Evolutionary conservation across 2,797 vertebrate species (phyloP).

Genomic region (Sternotherus odoratus): DNA sequence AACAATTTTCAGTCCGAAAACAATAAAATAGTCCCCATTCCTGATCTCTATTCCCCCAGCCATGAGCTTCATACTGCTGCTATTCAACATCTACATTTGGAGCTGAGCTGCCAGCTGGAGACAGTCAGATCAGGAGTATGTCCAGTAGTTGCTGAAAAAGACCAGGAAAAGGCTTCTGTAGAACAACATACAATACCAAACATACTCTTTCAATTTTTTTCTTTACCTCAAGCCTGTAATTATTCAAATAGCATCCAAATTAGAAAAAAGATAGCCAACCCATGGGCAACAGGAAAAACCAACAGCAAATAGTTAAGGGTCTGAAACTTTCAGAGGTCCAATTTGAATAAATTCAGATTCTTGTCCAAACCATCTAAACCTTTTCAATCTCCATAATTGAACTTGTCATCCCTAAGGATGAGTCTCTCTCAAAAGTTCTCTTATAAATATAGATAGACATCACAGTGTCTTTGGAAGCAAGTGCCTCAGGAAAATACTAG

Average conservation of each 20-base stretch:
- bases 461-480: not conserved
- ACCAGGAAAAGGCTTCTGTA: not conserved
- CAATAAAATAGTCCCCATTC: not conserved
- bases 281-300: not conserved
- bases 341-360: not conserved
- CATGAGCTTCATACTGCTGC: not conserved
- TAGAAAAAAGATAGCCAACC: not conserved
- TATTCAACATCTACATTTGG: not conserved
- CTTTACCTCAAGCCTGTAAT: not conserved
- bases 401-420: not conserved
- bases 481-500: not conserved
- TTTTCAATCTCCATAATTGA: not conserved
- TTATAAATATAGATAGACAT: not conserved
- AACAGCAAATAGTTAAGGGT: not conserved
- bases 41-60: not conserved
- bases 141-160: not conserved
- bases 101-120: not conserved
- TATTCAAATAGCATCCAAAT: not conserved
- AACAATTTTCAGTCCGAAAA: not conserved
- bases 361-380: not conserved
- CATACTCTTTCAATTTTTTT: fast-evolving
- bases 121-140: not conserved
- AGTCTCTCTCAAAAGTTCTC: not conserved
- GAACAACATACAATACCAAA: not conserved
- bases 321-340: not conserved